Evolutionary conservation across 1,140 invertebrate species (phyloP).

Genomic region (Diachasma alloeum): DNA sequence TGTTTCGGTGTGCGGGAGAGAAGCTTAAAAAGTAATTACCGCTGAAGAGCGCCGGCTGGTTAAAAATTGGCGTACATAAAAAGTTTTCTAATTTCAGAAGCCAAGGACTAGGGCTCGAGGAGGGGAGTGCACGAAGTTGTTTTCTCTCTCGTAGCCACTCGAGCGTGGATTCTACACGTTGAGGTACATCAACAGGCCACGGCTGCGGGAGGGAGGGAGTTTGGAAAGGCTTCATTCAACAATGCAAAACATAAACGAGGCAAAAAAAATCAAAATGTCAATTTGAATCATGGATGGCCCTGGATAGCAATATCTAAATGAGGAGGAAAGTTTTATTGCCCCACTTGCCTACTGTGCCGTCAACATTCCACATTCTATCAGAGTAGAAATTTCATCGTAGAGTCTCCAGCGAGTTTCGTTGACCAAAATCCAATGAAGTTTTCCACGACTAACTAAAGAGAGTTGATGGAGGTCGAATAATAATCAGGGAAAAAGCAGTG

Average conservation of each 20-base stretch:
- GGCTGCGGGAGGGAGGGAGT: background rate
- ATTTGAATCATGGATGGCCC: background rate
- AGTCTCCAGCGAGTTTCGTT: no score
- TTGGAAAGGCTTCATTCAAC: background rate
- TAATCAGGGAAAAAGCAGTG: no score
- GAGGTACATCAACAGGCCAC: background rate
- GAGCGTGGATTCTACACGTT: background rate
- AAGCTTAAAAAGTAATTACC: constrained; percentile 66
- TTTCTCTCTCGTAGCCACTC: constrained; percentile 20
- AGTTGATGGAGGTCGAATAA: no score
- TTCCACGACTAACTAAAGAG: no score
- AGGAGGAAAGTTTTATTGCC: no score
- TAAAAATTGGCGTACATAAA: constrained; percentile 65
- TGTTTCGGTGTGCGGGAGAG: constrained; percentile 31
- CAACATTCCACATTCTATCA: no score
- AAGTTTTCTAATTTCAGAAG: constrained; percentile 65
- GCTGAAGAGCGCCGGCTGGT: constrained; percentile 57
- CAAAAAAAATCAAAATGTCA: background rate
- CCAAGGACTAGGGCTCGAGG: constrained; percentile 27
- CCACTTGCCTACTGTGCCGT: no score
- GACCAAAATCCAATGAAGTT: no score
- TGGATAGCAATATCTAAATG: background rate
- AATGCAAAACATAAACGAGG: background rate
- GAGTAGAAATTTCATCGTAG: no score
- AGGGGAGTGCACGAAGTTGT: constrained; percentile 10